Percentiles rank a stretch among this genome's conserved stretches.
phyloP scores from a whole-genome alignment of 2,113 vertebrate genomes.

The Rhizomys pruinosus region DNA sequence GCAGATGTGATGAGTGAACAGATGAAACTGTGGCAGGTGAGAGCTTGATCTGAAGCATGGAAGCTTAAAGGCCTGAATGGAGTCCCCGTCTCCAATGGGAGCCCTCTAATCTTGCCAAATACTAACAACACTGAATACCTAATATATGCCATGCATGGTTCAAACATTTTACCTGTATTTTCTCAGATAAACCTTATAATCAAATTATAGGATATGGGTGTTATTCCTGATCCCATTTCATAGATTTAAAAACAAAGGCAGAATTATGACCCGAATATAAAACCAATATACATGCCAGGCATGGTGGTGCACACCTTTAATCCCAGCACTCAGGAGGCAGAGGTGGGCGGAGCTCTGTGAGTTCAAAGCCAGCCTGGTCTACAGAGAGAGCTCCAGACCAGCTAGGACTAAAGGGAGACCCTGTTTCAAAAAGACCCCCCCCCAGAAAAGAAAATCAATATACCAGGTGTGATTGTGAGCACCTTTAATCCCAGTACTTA shows the following conservation, averaged over 20 bases:
- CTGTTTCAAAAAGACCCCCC: too few species aligned
- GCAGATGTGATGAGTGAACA: fast-evolving
- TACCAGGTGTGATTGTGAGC: neutral
- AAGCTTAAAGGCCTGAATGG: neutral
- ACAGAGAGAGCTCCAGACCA: neutral
- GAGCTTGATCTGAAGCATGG: neutral
- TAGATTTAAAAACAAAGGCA: neutral
- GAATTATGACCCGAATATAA: too few species aligned
- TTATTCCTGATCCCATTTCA: neutral
- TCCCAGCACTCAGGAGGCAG: neutral
- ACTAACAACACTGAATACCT: neutral
- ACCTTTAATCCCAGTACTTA: neutral
- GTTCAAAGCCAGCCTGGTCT: neutral
- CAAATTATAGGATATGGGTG: neutral
- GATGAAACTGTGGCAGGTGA: neutral
- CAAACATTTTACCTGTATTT: neutral
- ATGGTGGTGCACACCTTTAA: neutral
- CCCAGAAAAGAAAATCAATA: neutral
- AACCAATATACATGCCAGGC: neutral
- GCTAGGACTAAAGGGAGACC: too few species aligned
- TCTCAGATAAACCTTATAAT: neutral
- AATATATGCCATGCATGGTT: fast-evolving
- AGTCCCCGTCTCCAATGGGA: neutral
- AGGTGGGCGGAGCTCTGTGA: neutral
- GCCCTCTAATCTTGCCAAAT: neutral